Base-by-base conservation (phyloP, 2,797 vertebrate genomes). In the Rhodeus uyekii region DNA sequence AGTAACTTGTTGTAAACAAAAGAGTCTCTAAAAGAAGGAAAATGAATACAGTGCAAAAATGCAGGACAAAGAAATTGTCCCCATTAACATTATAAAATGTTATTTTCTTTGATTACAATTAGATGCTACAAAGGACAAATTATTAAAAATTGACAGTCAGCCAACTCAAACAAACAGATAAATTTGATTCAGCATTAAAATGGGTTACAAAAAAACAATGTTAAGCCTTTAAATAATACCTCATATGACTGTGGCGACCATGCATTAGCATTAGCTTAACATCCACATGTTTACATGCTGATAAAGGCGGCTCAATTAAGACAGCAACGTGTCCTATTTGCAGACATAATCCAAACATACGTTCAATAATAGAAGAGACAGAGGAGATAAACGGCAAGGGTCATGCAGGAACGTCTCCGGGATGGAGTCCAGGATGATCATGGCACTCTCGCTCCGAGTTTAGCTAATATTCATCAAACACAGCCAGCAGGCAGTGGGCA, bases 401-500 rank as follows among this genome's bases (percentile, higher is more conserved):
- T 83, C 80, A 77, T 44, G 36, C 22, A 9, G 14, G 22, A 32
- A 22, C 5, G 13, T 76, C 12, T 80, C 80, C 46, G 76, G 36
- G 81, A 83, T 42, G 39, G 68, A 39, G 58, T 46, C 78, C 29
- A 65, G 72, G 80, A 78, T 81, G 78, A 83, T 83, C 76, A 82
- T 71, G 76, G 73, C 55, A 55, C 53, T 73, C 3, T 53, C 34
- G 34, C 67, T 39, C 19, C 27, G 6, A 34, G 61, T 80, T 69
- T 8, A 80, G 61, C 85, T 86, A 82, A 85, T 89, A 92, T 93
- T 92, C 86, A 91, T 94, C 93, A 92, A 89, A 83, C 63, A 29
- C 18, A 83, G 83, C 91, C 92, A 81, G 90, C 18, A 83, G 83
- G 91, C 92, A 81, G 90, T 89, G 90, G 91, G 92, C 90, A 89